Evolutionary conservation across 2,797 vertebrate species (phyloP).

Genomic region (Dromococcyx pavoninus): DNA sequence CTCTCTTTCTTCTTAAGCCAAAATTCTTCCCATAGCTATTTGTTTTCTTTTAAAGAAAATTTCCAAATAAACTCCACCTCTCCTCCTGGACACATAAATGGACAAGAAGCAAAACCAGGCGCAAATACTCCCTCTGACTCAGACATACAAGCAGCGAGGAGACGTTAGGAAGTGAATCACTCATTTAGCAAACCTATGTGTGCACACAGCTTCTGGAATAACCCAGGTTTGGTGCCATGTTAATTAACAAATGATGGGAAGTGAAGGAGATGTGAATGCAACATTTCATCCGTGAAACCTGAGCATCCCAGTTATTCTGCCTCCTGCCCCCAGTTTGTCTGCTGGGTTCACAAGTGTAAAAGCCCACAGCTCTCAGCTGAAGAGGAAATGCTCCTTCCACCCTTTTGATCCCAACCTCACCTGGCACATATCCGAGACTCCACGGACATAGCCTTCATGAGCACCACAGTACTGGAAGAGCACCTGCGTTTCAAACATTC

Average conservation of each 20-base stretch:
- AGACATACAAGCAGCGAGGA: not conserved
- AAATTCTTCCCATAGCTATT: not conserved
- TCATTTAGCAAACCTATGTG: not conserved
- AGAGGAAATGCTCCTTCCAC: not conserved
- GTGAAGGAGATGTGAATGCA: not conserved
- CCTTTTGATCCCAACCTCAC: not conserved
- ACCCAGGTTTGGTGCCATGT: not conserved
- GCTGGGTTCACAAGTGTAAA: not conserved
- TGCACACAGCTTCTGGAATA: not conserved
- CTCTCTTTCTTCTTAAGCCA: not conserved
- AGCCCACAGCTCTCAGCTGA: not conserved
- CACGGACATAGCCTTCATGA: accelerated
- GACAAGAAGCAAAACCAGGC: not conserved
- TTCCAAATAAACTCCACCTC: not conserved
- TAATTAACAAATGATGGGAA: not conserved
- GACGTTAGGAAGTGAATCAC: not conserved
- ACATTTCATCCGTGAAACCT: not conserved
- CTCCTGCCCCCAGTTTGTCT: not conserved
- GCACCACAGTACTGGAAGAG: not conserved
- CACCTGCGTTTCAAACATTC: not conserved
- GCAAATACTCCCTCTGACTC: not conserved
- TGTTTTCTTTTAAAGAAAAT: not conserved
- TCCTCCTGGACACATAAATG: not conserved
- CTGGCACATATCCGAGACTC: not conserved
- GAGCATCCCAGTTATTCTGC: not conserved